These are phyloP conservation scores for Horisme vitalbata DNA, from an alignment of 2,888 invertebrate species.

Conservation along the genomic window DNA sequence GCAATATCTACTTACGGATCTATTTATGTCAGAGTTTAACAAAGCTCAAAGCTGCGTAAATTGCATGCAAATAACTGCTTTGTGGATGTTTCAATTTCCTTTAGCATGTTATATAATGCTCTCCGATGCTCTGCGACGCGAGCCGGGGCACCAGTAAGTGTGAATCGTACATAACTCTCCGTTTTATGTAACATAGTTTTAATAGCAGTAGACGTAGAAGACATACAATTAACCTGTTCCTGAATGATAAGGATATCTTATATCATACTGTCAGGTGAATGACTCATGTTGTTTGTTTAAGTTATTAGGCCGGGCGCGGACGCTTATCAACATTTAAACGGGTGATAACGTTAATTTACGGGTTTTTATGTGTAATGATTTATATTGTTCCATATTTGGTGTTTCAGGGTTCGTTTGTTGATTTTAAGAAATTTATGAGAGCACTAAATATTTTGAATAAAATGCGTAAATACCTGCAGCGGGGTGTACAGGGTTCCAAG, in stretches of 20 bases:
- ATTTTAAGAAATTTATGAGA: not conserved
- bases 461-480: no score
- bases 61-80: no score
- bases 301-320: slow-evolving; percentile 44
- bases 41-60: no score
- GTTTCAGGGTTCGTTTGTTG: not conserved
- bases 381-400: slow-evolving; percentile 18
- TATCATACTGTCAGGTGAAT: slow-evolving; percentile 65
- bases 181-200: slow-evolving; percentile 6
- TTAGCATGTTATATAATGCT: no score
- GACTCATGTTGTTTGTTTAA: slow-evolving; percentile 58
- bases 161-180: slow-evolving; percentile 1
- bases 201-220: not conserved
- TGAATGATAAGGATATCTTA: slow-evolving; percentile 49
- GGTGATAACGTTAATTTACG: slow-evolving; percentile 33
- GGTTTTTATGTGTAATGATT: slow-evolving; percentile 26
- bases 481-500: no score
- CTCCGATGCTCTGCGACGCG: no score
- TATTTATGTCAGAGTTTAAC: no score
- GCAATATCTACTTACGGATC: no score
- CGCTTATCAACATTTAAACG: slow-evolving; percentile 58
- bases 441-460: no score
- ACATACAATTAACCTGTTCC: slow-evolving; percentile 38
- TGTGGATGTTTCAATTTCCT: no score
- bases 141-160: no score